Evolutionary conservation across 2,888 invertebrate species (phyloP).

Genomic region (Platynereis dumerilii): DNA sequence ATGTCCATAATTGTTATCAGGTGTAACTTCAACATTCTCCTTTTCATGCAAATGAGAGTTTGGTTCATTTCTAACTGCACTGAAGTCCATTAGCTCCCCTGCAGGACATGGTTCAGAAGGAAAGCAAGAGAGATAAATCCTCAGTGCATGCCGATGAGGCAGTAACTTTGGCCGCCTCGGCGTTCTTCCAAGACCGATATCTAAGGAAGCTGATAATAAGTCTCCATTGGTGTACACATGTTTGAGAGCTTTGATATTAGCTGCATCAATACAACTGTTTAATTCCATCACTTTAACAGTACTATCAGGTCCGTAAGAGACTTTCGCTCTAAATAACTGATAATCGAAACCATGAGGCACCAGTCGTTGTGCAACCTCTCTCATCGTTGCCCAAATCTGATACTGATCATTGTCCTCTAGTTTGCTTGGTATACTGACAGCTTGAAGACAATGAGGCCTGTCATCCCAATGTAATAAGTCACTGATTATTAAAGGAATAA

Average conservation of each 20-base stretch:
- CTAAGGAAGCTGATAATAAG: background rate
- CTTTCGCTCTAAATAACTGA: background rate
- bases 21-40: no score
- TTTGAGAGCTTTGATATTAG: background rate
- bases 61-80: no score
- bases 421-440: background rate
- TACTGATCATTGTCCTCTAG: background rate
- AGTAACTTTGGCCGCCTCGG: background rate
- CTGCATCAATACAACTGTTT: background rate
- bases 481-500: background rate
- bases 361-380: background rate
- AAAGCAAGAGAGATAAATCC: background rate
- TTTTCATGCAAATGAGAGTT: no score
- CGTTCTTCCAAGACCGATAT: background rate
- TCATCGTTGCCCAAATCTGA: background rate
- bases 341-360: background rate
- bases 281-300: background rate
- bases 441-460: background rate
- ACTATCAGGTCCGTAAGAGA: background rate
- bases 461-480: background rate
- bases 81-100: no score
- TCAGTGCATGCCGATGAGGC: background rate
- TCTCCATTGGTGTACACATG: slow-evolving; percentile 4
- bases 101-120: background rate
- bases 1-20: no score